phyloP scores from a whole-genome alignment of 2,888 invertebrate species.

The Ophonus ardosiacus region DNA sequence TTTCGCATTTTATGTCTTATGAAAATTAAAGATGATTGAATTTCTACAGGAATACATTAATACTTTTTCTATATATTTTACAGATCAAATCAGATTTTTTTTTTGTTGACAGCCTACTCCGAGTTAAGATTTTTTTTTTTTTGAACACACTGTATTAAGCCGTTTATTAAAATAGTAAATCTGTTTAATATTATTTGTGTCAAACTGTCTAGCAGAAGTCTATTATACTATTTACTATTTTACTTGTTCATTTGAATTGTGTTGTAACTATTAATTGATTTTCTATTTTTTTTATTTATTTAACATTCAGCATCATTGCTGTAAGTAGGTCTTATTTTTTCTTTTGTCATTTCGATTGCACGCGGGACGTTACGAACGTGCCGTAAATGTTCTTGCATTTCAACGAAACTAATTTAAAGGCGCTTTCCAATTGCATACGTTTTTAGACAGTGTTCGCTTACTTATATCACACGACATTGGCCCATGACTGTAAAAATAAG shows the following conservation, averaged over 20 bases:
- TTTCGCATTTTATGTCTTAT: no score
- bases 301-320: slow-evolving; percentile 22
- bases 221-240: slow-evolving; percentile 7
- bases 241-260: slow-evolving; percentile 8
- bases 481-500: neutral
- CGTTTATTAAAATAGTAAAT: no score
- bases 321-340: slow-evolving; percentile 51
- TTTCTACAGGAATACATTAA: no score
- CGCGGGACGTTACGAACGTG: slow-evolving; percentile 53
- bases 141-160: no score
- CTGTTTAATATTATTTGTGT: neutral
- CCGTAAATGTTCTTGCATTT: slow-evolving; percentile 43
- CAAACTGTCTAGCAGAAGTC: neutral
- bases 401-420: slow-evolving; percentile 32
- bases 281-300: slow-evolving; percentile 40
- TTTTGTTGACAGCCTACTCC: no score
- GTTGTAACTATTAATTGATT: slow-evolving; percentile 34
- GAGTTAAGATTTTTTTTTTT: no score
- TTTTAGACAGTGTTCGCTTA: neutral
- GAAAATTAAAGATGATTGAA: no score
- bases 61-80: no score
- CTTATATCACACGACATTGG: slow-evolving; percentile 19
- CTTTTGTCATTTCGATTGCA: slow-evolving; percentile 54
- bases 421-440: slow-evolving; percentile 55
- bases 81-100: no score